Evolutionary conservation across 1,140 invertebrate species (phyloP).

Genomic region (Bursaphelenchus mucronatus): DNA sequence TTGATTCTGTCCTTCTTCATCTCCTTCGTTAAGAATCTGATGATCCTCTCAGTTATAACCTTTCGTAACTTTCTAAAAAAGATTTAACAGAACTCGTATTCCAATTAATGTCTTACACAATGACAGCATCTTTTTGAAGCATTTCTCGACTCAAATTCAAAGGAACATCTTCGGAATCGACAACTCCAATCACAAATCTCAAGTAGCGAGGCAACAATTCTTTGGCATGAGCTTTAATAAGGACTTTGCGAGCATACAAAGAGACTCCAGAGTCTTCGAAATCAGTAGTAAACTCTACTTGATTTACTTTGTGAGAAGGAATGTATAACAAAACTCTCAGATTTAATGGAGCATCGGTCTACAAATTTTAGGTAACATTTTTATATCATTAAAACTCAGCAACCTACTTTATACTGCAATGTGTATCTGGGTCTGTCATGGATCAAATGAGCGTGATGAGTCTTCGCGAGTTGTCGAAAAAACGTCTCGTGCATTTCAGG

Average conservation of each 20-base stretch:
- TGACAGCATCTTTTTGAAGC: conserved; percentile 84
- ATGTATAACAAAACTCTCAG: conserved; percentile 86
- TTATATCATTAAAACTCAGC: conserved; percentile 20
- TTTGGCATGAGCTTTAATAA: conserved; percentile 51
- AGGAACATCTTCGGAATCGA: conserved; percentile 96
- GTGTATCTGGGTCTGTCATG: conserved; percentile 59
- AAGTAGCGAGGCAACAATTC: conserved; percentile 46
- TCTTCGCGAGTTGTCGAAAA: conserved; percentile 60
- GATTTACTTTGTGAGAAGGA: conserved; percentile 73
- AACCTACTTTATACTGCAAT: conserved; percentile 62
- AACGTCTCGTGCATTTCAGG: conserved; percentile 83
- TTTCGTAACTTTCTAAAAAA: conserved; percentile 73
- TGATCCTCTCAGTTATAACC: conserved; percentile 76
- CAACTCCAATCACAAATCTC: conserved; percentile 71
- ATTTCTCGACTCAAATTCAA: conserved; percentile 90
- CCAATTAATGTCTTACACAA: conserved; percentile 67
- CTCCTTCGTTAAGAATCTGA: conserved; percentile 80
- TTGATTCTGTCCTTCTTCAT: conserved; percentile 76
- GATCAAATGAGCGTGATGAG: conserved; percentile 45
- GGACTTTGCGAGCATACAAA: conserved; percentile 69
- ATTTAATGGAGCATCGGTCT: conserved; percentile 80
- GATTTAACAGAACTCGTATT: conserved; percentile 6
- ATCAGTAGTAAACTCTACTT: conserved; percentile 84
- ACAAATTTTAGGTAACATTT: conserved; percentile 8
- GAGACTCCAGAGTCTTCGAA: conserved; percentile 73